A percentile compares a stretch with the other conserved stretches of the same genome.
These are phyloP conservation scores for Spizella passerina DNA, from an alignment of 2,797 vertebrate genomes.

Conservation along the genomic window DNA sequence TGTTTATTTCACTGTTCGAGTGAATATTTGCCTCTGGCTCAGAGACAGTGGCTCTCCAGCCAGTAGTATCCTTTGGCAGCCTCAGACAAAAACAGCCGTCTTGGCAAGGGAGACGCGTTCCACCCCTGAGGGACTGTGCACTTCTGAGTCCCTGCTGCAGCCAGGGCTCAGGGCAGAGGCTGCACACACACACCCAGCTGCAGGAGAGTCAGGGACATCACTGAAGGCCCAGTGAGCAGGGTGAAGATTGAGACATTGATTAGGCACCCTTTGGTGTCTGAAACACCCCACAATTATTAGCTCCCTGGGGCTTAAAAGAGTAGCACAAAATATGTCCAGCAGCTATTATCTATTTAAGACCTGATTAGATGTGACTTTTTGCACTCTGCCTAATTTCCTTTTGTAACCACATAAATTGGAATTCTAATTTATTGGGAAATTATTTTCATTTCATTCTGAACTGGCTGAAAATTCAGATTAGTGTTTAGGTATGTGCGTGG, in stretches of 20 bases:
- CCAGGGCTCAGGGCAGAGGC: not conserved
- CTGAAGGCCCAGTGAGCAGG: not conserved
- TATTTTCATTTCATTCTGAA: not conserved
- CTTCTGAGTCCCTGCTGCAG: not conserved
- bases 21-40: not conserved
- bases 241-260: not conserved
- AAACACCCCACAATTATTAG: not conserved
- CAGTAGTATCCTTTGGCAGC: constrained; percentile 16
- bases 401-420: not conserved
- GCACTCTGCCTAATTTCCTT: not conserved
- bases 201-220: not conserved
- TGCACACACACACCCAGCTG: not conserved
- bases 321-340: not conserved
- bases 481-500: not conserved
- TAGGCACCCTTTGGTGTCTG: not conserved
- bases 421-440: not conserved
- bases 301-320: not conserved
- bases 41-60: not conserved
- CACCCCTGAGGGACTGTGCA: not conserved
- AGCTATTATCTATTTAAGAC: not conserved
- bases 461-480: not conserved
- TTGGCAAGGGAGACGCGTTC: not conserved
- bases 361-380: not conserved
- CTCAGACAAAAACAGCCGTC: not conserved
- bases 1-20: constrained; percentile 41